Conservation (phyloP, 2,797 vertebrate species). For the Harpagifer antarcticus region DNA sequence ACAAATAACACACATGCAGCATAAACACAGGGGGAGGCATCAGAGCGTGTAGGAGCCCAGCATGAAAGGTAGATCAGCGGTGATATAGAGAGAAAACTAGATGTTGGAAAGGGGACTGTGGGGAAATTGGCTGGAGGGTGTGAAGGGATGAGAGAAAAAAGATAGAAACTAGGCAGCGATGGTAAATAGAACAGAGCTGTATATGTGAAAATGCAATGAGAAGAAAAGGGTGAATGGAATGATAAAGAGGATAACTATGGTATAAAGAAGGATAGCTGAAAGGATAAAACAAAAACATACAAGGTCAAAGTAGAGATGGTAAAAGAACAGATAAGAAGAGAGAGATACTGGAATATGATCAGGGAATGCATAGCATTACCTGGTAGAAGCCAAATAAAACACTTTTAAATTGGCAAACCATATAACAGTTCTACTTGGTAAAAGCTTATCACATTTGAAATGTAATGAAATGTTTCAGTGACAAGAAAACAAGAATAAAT, state of each 20-base stretch:
- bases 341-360: constrained; percentile 30
- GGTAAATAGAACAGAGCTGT: constrained; percentile 70
- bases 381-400: background rate
- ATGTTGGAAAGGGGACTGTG: constrained; percentile 74
- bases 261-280: constrained; percentile 45
- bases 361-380: constrained; percentile 2
- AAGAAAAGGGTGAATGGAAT: constrained; percentile 54
- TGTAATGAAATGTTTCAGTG: constrained; percentile 18
- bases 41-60: constrained; percentile 73
- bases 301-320: constrained; percentile 37
- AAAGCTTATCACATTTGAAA: background rate
- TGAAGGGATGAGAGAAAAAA: constrained; percentile 65
- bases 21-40: constrained; percentile 79
- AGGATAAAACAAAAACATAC: constrained; percentile 47
- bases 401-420: constrained; percentile 1
- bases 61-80: constrained; percentile 77
- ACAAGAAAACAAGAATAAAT: background rate
- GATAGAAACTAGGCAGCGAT: constrained; percentile 65
- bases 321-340: constrained; percentile 26
- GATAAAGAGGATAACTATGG: constrained; percentile 56
- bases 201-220: constrained; percentile 58
- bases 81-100: constrained; percentile 79
- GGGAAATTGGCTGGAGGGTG: constrained; percentile 77
- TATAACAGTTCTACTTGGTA: background rate
- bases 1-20: constrained; percentile 81